These are phyloP conservation scores for Antennarius striatus DNA, from an alignment of 2,113 vertebrate species.

Conservation along the genomic window DNA sequence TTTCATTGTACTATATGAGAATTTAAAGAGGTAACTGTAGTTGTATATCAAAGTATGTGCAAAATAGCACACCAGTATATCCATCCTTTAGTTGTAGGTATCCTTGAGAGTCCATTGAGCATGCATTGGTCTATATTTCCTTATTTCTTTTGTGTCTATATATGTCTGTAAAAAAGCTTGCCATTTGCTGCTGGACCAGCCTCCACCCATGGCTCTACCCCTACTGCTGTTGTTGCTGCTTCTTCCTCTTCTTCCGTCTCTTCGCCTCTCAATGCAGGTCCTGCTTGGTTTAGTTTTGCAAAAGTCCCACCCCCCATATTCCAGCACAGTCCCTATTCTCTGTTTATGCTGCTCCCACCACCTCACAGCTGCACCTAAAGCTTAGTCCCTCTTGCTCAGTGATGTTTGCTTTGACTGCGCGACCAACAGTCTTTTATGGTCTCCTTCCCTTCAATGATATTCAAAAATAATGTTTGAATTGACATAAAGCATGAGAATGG, in stretches of 20 bases:
- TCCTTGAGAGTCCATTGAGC: constrained; percentile 53
- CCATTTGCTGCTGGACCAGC: constrained; percentile 74
- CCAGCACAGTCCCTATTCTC: constrained; percentile 49
- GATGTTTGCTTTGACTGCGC: constrained; percentile 48
- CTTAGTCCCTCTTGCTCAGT: constrained; percentile 33
- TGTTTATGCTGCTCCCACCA: constrained; percentile 42
- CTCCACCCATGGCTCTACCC: constrained; percentile 74
- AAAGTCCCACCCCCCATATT: constrained; percentile 45
- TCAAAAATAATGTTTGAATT: constrained; percentile 17
- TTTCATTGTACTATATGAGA: not conserved
- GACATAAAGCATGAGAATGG: not conserved
- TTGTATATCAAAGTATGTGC: constrained; percentile 15
- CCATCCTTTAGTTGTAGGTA: constrained; percentile 22
- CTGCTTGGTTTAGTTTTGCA: constrained; percentile 75
- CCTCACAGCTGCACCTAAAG: constrained; percentile 34
- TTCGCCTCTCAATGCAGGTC: constrained; percentile 76
- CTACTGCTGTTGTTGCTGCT: constrained; percentile 66
- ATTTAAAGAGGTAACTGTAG: constrained; percentile 4
- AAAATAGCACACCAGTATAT: constrained; percentile 11
- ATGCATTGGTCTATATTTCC: constrained; percentile 69
- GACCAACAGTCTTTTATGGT: constrained; percentile 55
- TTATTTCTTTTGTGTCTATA: constrained; percentile 70
- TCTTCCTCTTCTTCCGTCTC: constrained; percentile 75
- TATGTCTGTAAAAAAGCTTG: constrained; percentile 74
- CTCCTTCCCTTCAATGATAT: constrained; percentile 40